phyloP scores from a whole-genome alignment of 2,888 invertebrate genomes.

The Ophion obscuratus region DNA sequence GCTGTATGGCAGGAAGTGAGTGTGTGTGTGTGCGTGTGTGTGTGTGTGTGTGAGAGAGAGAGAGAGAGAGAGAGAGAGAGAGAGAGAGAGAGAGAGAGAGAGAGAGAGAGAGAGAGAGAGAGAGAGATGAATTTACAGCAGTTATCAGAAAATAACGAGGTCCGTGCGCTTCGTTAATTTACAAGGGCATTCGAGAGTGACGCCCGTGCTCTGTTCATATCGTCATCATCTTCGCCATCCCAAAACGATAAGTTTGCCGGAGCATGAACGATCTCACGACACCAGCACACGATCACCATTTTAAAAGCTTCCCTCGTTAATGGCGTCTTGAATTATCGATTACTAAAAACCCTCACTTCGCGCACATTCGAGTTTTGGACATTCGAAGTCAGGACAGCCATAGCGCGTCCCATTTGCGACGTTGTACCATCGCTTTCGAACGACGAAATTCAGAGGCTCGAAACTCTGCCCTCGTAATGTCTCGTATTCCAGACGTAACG shows the following conservation, averaged over 20 bases:
- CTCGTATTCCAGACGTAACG: slow-evolving; percentile 25
- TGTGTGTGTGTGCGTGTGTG: no score
- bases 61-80: background rate
- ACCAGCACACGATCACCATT: slow-evolving; percentile 3
- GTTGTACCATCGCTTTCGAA: background rate
- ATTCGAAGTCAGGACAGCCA: slow-evolving; percentile 65
- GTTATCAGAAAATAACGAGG: slow-evolving; percentile 57
- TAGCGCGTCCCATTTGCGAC: background rate
- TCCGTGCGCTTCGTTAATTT: slow-evolving; percentile 78
- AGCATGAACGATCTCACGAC: slow-evolving; percentile 46
- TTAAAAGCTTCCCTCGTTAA: slow-evolving; percentile 67
- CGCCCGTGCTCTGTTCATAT: slow-evolving; percentile 59
- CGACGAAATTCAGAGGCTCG: slow-evolving; percentile 29
- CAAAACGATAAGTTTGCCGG: slow-evolving; percentile 56
- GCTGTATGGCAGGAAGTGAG: background rate
- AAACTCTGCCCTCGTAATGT: slow-evolving; percentile 39
- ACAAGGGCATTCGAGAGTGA: slow-evolving; percentile 72
- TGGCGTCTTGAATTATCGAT: slow-evolving; percentile 75
- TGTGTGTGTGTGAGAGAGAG: background rate
- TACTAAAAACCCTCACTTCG: slow-evolving; percentile 53
- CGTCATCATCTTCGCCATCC: slow-evolving; percentile 42
- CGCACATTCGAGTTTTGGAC: slow-evolving; percentile 66
- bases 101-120: background rate
- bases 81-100: background rate
- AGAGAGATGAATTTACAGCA: slow-evolving; percentile 51